Evolutionary conservation across 23 tunicate genomes (phyloP), one percentile per base, ranked within the genome.

Genomic region (Diplosoma virens): DNA sequence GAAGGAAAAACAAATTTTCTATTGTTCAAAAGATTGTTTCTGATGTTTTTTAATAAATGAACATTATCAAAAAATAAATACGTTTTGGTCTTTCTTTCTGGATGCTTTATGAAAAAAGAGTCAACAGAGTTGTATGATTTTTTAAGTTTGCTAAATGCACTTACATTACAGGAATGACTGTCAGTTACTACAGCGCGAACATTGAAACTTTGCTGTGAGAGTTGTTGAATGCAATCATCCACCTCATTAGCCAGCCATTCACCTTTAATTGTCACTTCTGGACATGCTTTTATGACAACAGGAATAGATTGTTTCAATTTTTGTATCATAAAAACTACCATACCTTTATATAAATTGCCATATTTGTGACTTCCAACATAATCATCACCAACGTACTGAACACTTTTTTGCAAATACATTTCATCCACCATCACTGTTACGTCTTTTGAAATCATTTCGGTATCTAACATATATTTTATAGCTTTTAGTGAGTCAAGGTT

Each of bases 401-500:
- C 78, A 30, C 74, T 16, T 36, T 48, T 72, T 63, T 72, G 78
- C 47, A 72, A 21, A 26, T 72, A 47, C 64, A 72, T 48, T 25
- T 72, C 78, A 48, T 72, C 64, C 5, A 63, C 58, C 60, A 48
- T 72, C 33, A 72, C 36, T 27, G 36, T 67, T 4, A 67, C 23
- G 74, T 67, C 74, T 25, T 67, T 29, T 17, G 24, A 56, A 11
- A 41, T 41, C n/a, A n/a, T n/a, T n/a, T n/a, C n/a, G n/a, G n/a
- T n/a, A n/a, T 72, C n/a, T n/a, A n/a, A n/a, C n/a, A n/a, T n/a
- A n/a, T n/a, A n/a, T n/a, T n/a, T n/a, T 16, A 63, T 63, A 7
- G 78, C 78, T 48, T 72, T 72, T 18, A 72, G 3, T 4, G 78
- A 61, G 48, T 72, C 78, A 30, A 72, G 63, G 25, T 48, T 30